phyloP scores from a whole-genome alignment of 2,797 vertebrate species.

The Distichodus sexfasciatus region DNA sequence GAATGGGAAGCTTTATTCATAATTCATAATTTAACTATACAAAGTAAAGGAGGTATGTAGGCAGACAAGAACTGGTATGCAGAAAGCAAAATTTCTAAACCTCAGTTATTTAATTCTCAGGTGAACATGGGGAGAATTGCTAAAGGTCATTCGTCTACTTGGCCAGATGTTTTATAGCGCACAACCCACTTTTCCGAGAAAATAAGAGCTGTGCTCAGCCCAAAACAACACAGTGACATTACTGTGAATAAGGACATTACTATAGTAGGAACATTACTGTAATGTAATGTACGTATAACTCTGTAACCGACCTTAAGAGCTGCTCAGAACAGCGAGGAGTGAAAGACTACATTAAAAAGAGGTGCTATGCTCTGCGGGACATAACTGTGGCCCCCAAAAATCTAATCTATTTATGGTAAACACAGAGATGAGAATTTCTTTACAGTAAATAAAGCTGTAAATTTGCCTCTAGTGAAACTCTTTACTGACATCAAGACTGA shows the following conservation, averaged over 20 bases:
- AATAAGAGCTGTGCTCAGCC: slow-evolving; percentile 34
- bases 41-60: neutral
- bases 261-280: no score
- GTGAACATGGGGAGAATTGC: neutral
- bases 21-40: neutral
- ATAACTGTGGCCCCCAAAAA: no score
- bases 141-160: slow-evolving; percentile 28
- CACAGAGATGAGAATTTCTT: no score
- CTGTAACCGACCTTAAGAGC: slow-evolving; percentile 17
- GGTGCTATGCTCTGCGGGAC: no score
- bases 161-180: slow-evolving; percentile 48
- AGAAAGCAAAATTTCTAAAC: neutral
- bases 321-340: slow-evolving; percentile 42
- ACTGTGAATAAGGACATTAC: slow-evolving; percentile 35
- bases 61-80: neutral
- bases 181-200: slow-evolving; percentile 50
- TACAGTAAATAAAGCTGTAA: no score
- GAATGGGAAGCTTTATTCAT: neutral
- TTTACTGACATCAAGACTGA: neutral
- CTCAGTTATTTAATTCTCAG: neutral
- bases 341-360: slow-evolving; percentile 49
- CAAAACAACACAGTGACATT: slow-evolving; percentile 41
- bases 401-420: no score
- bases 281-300: slow-evolving; percentile 13
- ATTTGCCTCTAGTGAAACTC: no score